Evolutionary conservation across 2,113 vertebrate species (phyloP).

Genomic region (Salvator merianae): DNA sequence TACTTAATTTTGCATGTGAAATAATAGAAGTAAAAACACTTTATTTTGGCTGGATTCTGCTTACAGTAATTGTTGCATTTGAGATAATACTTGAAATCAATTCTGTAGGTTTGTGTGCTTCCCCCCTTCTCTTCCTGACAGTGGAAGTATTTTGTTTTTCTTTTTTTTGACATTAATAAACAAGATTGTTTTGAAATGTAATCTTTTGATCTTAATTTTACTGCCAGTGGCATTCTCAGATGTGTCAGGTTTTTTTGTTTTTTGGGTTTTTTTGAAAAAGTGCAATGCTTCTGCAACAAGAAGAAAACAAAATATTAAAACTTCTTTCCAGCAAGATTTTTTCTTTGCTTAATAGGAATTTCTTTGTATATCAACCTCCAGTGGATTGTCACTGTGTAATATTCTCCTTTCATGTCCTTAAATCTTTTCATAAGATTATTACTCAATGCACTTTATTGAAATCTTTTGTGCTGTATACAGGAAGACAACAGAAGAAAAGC

Average conservation of each 20-base stretch:
- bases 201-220: conserved; percentile 8
- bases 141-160: not conserved
- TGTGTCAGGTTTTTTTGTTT: conserved; percentile 22
- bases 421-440: conserved; percentile 48
- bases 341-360: conserved; percentile 14
- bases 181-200: not conserved
- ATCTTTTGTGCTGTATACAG: conserved; percentile 45
- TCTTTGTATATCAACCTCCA: conserved; percentile 28
- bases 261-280: too few relatives aligned
- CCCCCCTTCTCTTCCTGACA: not conserved
- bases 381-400: not conserved
- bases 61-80: not conserved
- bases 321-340: conserved; percentile 2
- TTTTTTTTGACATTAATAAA: not conserved
- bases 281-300: conserved; percentile 21
- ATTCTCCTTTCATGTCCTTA: conserved; percentile 49
- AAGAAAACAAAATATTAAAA: conserved; percentile 38
- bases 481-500: conserved; percentile 46
- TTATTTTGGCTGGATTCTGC: not conserved
- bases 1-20: not conserved
- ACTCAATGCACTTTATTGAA: conserved; percentile 45
- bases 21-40: not conserved
- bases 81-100: too few relatives aligned
- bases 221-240: not conserved
- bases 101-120: too few relatives aligned